Evolutionary conservation across 1,140 invertebrate species (phyloP), one percentile per base, ranked within the genome.

Genomic region (Megathymus violae): DNA sequence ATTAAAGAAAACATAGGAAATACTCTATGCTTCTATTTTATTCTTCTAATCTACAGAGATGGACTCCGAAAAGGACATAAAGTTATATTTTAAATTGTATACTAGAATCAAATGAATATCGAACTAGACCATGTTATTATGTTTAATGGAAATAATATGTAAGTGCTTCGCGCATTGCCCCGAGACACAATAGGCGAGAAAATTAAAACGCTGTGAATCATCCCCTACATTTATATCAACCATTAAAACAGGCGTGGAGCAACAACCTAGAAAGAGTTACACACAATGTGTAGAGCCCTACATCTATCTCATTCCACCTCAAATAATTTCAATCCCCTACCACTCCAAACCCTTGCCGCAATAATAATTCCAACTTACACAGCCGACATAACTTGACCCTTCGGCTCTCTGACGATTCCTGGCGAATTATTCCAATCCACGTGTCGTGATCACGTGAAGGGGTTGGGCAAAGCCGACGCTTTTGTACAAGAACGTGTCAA

Each of bases 401-500:
- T 36, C n/a, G 16, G n/a, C 10, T 44, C 60, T 62, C 60, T 56
- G 36, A 17, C 19, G 6, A 10, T 46, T 27, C 62, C 27, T 38
- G 17, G 36, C 47, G 11, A 56, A 62, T 62, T 62, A 62, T 62
- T 62, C 60, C 60, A 50, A 51, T 51, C 16, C 60, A 62, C 10
- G 43, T 47, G 16, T 44, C 60, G 5, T 51, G 60, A n/a, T n/a
- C n/a, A n/a, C n/a, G n/a, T n/a, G n/a, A n/a, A n/a, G n/a, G n/a
- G n/a, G n/a, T n/a, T n/a, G 47, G 50, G 50, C 5, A 22, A 22
- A 22, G 5, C 51, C 38, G 38, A 44, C 43, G 19, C 50, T 51
- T 62, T 62, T 36, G 44, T 46, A n/a, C n/a, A n/a, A 19, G 44
- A 38, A 61, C 70, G 70, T 72, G 70, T 68, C 62, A 72, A 64